Evolutionary conservation across 23 tunicate genomes (phyloP), one percentile per base, ranked within the genome.

Genomic region (Styela clava): DNA sequence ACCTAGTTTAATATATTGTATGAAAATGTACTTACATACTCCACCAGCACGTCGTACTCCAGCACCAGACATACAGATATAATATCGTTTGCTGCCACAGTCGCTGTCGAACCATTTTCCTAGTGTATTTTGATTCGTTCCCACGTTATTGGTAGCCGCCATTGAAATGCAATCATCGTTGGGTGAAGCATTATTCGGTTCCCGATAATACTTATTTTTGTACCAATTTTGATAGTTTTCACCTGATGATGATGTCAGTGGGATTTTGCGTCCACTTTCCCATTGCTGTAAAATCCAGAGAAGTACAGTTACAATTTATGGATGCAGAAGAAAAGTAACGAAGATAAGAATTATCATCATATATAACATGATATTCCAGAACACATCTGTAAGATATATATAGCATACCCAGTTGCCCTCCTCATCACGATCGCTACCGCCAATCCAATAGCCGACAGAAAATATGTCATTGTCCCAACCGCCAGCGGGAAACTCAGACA

Each of bases 41-140:
- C 71, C 71, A 67, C 56, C 56, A 44, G 77, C 23, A 3, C 35
- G 32, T 32, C 34, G 27, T 2, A 71, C 77, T 5, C 20, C 29
- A 19, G 81, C 18, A 20, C 81, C 65, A 16, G 24, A 33, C 65
- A 44, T 52, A 29, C 81, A 76, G 37, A 76, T 44, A 31, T 44
- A 76, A 31, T 76, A 52, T 12, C 64, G 30, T 52, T 56, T 52
- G 23, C 31, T 29, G 31, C 16, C 2, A 52, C 81, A 76, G 16
- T 76, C 64, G 7, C 16, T 64, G 24, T 76, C 81, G 30, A 76
- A 76, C 81, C 81, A 76, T 29, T 52, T 76, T 76, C 81, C 81
- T 16, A 76, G 33, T 5, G 81, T 76, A 24, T 44, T 56, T 12
- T 52, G 64, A 44, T 76, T 33, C 0, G 81, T 76, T 9, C 62